Conservation (phyloP, 2,113 vertebrate genomes). For the Gallinago paraguaiae region DNA sequence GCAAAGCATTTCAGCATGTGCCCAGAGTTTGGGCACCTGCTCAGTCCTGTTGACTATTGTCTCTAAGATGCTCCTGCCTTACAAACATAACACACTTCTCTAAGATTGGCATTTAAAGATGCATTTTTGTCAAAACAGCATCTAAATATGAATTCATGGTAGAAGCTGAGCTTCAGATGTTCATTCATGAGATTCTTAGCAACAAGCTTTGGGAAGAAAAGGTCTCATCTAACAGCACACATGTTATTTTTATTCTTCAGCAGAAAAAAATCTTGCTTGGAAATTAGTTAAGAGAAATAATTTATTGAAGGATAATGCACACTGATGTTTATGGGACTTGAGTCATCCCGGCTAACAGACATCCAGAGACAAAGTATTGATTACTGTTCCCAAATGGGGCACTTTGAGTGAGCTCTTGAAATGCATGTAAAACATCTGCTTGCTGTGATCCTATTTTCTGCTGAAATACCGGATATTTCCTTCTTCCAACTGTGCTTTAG, state of each 20-base stretch:
- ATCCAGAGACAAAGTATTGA: background rate
- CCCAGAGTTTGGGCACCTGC: slow-evolving; percentile 35
- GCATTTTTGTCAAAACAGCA: background rate
- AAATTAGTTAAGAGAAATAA: background rate
- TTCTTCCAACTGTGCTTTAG: background rate
- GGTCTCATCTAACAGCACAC: background rate
- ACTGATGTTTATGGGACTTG: background rate
- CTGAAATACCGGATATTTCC: background rate
- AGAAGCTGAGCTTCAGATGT: background rate
- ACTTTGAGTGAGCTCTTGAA: background rate
- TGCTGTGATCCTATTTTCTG: background rate
- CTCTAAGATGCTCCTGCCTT: background rate
- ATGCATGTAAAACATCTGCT: background rate
- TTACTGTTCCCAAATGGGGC: background rate
- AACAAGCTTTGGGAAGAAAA: background rate
- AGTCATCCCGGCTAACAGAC: background rate
- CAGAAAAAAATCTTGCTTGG: background rate
- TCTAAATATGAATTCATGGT: background rate
- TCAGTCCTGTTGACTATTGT: background rate
- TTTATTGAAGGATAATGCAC: background rate
- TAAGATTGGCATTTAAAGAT: background rate
- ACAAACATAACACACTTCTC: background rate
- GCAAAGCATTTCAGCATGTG: slow-evolving; percentile 37
- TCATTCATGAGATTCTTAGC: background rate
- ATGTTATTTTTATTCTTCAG: background rate